Evolutionary conservation across 1,140 invertebrate species (phyloP).

Genomic region (Pogonus chalceus): DNA sequence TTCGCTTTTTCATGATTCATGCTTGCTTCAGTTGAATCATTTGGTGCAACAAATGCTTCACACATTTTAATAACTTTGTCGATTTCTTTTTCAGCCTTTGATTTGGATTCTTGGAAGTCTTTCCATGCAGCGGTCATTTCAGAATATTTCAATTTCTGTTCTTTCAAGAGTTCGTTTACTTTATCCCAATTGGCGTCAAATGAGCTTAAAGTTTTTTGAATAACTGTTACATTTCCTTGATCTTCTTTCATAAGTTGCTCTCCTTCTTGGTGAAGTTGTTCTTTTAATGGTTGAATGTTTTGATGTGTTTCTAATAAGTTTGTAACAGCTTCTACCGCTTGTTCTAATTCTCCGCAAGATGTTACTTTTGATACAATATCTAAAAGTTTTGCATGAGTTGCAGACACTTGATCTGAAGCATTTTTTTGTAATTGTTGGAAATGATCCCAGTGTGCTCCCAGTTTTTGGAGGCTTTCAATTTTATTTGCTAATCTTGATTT

Average conservation of each 20-base stretch:
- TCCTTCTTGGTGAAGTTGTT: conserved; percentile 58
- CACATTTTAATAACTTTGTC: conserved; percentile 51
- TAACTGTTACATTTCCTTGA: conserved; percentile 61
- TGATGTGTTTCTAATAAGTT: conserved; percentile 44
- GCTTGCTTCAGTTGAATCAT: conserved; percentile 51
- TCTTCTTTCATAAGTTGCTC: conserved; percentile 69
- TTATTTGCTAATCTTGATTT: conserved; percentile 53
- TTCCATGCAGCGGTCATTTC: conserved; percentile 62
- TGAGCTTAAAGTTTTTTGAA: conserved; percentile 65
- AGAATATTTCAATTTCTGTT: conserved; percentile 64
- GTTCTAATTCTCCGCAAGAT: conserved; percentile 45
- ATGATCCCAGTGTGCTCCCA: conserved; percentile 56
- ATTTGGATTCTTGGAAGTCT: conserved; percentile 60
- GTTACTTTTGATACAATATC: conserved; percentile 42
- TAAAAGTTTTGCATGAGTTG: conserved; percentile 41
- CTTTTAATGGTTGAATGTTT: conserved; percentile 40
- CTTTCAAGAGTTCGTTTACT: conserved; percentile 58
- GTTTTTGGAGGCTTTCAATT: conserved; percentile 54
- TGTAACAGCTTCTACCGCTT: conserved; percentile 46
- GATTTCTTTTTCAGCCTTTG: conserved; percentile 56
- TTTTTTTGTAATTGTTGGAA: conserved; percentile 56
- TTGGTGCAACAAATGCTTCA: conserved; percentile 48
- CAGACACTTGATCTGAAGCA: conserved; percentile 50
- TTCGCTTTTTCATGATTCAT: conserved; percentile 61
- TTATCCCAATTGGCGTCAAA: conserved; percentile 73